Percentiles rank a stretch among this genome's conserved stretches.
These are phyloP conservation scores for Zoanthus solanderi DNA, from an alignment of 92 coral and sea anemone genomes.

Conservation along the genomic window DNA sequence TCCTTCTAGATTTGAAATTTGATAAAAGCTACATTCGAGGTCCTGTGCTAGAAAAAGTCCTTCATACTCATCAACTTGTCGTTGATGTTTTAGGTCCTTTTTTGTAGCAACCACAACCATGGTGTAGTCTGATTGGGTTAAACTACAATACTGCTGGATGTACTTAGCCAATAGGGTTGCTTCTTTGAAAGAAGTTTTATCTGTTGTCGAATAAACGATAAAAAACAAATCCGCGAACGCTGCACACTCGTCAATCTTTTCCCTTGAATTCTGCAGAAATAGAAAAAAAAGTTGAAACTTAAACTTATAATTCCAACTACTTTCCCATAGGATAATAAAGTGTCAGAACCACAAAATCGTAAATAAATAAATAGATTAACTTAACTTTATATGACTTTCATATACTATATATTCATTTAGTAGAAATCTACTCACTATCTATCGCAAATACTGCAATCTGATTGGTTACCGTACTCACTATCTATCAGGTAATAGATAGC, in stretches of 20 bases:
- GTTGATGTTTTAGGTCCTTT: conserved; percentile 76
- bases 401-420: too few species aligned
- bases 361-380: too few species aligned
- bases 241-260: conserved; percentile 84
- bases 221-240: conserved; percentile 92
- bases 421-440: too few species aligned
- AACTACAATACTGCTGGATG: conserved; percentile 78
- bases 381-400: too few species aligned
- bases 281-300: background rate
- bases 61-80: conserved; percentile 85
- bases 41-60: conserved; percentile 86
- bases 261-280: conserved; percentile 78
- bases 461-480: too few species aligned
- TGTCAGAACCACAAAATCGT: too few species aligned
- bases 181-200: conserved; percentile 90
- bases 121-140: conserved; percentile 58
- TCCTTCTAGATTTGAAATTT: conserved; percentile 83
- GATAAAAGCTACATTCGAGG: conserved; percentile 83
- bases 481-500: too few species aligned
- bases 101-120: conserved; percentile 87
- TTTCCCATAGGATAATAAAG: too few species aligned
- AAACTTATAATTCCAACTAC: too few species aligned
- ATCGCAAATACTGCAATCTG: too few species aligned
- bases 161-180: conserved; percentile 85
- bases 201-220: conserved; percentile 93